Evolutionary conservation across 2,888 invertebrate genomes (phyloP).

Genomic region (Elmis aenea): DNA sequence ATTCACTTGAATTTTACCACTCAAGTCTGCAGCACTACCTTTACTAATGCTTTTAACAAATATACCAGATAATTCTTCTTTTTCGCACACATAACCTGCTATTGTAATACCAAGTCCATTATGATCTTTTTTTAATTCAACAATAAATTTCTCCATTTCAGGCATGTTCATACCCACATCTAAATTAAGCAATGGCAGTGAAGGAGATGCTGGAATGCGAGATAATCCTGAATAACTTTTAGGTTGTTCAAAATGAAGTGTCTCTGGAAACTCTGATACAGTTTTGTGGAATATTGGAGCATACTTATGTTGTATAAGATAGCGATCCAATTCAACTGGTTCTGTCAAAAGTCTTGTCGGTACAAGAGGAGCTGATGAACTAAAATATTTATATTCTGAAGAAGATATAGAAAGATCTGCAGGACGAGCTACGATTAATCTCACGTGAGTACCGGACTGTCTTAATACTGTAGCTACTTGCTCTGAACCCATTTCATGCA

Average conservation of each 20-base stretch:
- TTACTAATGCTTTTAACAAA: slow-evolving; percentile 97
- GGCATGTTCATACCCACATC: slow-evolving; percentile 64
- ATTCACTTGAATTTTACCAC: slow-evolving; percentile 91
- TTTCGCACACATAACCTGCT: slow-evolving; percentile 94
- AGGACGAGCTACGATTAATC: slow-evolving; percentile 89
- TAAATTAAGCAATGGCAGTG: slow-evolving; percentile 48
- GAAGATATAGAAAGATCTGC: slow-evolving; percentile 65
- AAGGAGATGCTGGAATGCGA: slow-evolving; percentile 45
- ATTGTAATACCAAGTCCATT: slow-evolving; percentile 94
- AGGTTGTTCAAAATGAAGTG: slow-evolving; percentile 42
- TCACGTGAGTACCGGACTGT: slow-evolving; percentile 91
- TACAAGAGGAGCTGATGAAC: slow-evolving; percentile 58
- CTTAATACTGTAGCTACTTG: slow-evolving; percentile 93
- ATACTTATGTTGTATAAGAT: slow-evolving; percentile 78
- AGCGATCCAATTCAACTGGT: slow-evolving; percentile 79
- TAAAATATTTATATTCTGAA: slow-evolving; percentile 54
- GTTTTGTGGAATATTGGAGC: slow-evolving; percentile 60
- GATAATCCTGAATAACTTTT: slow-evolving; percentile 38
- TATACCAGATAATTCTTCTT: slow-evolving; percentile 96
- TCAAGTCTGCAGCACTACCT: slow-evolving; percentile 91
- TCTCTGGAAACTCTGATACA: slow-evolving; percentile 8
- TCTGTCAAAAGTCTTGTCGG: slow-evolving; percentile 75
- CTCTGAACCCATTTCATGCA: slow-evolving; percentile 98
- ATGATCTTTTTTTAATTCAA: slow-evolving; percentile 87
- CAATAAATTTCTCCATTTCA: slow-evolving; percentile 91